Evolutionary conservation across 1,140 invertebrate species (phyloP).

Genomic region (Conopomorpha cramerella): DNA sequence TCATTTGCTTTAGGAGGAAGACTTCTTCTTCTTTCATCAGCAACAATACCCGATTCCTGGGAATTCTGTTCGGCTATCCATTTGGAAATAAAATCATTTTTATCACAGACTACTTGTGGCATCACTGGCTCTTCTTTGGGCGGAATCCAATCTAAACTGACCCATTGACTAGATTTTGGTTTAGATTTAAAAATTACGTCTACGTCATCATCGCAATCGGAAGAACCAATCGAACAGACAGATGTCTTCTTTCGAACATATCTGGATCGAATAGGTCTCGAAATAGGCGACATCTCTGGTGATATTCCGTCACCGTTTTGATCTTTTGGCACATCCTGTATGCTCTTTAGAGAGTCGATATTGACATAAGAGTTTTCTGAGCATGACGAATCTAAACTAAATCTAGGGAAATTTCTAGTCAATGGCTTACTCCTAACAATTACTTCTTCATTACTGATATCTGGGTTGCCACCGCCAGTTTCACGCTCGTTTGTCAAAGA

Average conservation of each 20-base stretch:
- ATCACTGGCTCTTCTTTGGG: slow-evolving; percentile 56
- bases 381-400: slow-evolving; percentile 57
- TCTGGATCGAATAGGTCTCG: slow-evolving; percentile 35
- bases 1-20: slow-evolving; percentile 57
- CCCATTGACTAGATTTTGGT: slow-evolving; percentile 61
- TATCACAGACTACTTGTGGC: slow-evolving; percentile 47
- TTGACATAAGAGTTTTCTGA: slow-evolving; percentile 61
- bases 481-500: slow-evolving; percentile 48
- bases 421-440: slow-evolving; percentile 34
- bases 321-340: slow-evolving; percentile 48
- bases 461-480: slow-evolving; percentile 30
- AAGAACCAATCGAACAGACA: slow-evolving; percentile 57
- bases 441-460: slow-evolving; percentile 32
- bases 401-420: slow-evolving; percentile 48
- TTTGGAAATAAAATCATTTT: slow-evolving; percentile 58
- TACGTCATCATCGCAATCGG: slow-evolving; percentile 53
- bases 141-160: slow-evolving; percentile 57
- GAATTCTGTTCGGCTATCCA: slow-evolving; percentile 57
- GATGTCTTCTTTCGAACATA: slow-evolving; percentile 55
- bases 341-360: slow-evolving; percentile 53
- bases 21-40: slow-evolving; percentile 51
- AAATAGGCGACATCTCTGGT: slow-evolving; percentile 26
- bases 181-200: slow-evolving; percentile 61
- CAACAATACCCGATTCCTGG: slow-evolving; percentile 36
- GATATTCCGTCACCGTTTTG: slow-evolving; percentile 18